Evolutionary conservation across 2,888 invertebrate genomes (phyloP), one percentile per base, ranked within the genome.

Genomic region (Apodemia zela): DNA sequence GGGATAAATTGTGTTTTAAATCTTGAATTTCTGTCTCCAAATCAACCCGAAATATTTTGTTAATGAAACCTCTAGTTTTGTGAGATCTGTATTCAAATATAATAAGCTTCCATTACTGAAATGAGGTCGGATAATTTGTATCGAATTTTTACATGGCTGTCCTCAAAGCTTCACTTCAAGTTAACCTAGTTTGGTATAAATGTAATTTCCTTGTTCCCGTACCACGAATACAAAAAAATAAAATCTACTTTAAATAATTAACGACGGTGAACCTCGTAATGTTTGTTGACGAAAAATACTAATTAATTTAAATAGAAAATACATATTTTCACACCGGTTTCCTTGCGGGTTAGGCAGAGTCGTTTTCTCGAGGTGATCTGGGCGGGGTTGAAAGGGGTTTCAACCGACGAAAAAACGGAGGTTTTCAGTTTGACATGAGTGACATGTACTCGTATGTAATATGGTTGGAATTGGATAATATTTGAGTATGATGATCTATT

Each of bases 121-220:
- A 45, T 15, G 7, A 54, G 54, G 54, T 54, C 54, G 54, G 25
- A 29, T 13, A 54, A 54, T 15, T 54, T 54, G 54, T 54, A 25
- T 29, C 54, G 54, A 25, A 54, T 54, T 21, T 54, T 54, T 54
- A 25, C 54, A 54, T 25, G 29, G 13, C 15, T 54, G 54, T 54
- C 54, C 54, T 54, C 54, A 54, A 15, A 25, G 25, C 25, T 54
- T 54, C 51, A 54, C 51, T 15, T 15, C 54, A 29, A 54, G 54
- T 54, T 54, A 54, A 54, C 21, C 54, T 54, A 21, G 25, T 54
- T 54, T 54, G 7, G 54, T 25, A 21, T 29, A 25, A 54, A 54
- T 29, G 54, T 25, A 54, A 54, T 13, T 54, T 15, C 54, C 29
- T 54, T 54, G 54, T 54, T 54, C 54, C 29, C 54, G 11, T 21